Conservation (phyloP, 64 coral and sea anemone genomes). For the Stichodactyla mertensii region DNA sequence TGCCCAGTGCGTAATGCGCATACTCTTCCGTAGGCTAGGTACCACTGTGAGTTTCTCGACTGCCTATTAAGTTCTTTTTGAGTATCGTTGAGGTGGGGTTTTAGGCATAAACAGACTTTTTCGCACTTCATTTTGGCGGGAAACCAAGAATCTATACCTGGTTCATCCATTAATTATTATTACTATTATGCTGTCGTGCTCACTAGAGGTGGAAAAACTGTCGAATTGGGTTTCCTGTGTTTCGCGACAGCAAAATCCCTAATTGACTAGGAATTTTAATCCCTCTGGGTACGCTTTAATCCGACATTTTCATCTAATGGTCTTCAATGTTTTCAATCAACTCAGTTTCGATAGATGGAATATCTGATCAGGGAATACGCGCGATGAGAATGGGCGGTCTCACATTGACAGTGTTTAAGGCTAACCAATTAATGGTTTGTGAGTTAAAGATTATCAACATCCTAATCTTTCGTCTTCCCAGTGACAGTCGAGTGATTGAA, state of each 20-base stretch:
- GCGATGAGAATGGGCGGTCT: background rate
- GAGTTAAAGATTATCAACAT: background rate
- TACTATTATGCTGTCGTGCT: background rate
- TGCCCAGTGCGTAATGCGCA: too few species aligned
- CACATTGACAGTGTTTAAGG: background rate
- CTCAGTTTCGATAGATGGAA: background rate
- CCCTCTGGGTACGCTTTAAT: background rate
- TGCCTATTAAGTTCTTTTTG: too few species aligned
- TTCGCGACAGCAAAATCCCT: background rate
- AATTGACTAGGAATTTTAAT: slow-evolving; percentile 4
- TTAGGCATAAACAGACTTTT: too few species aligned
- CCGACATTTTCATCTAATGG: slow-evolving; percentile 2
- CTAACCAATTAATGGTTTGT: background rate
- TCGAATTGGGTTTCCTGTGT: background rate
- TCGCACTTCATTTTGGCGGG: background rate
- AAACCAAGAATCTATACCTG: background rate
- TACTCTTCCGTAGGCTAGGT: too few species aligned
- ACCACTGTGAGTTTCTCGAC: too few species aligned
- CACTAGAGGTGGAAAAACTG: background rate
- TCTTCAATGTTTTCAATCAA: background rate
- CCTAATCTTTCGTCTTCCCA: background rate
- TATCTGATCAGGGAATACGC: background rate
- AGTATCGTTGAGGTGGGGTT: too few species aligned
- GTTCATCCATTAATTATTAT: background rate
- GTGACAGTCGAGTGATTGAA: background rate